Evolutionary conservation across 2,113 vertebrate species (phyloP).

Genomic region (Noctilio leporinus): DNA sequence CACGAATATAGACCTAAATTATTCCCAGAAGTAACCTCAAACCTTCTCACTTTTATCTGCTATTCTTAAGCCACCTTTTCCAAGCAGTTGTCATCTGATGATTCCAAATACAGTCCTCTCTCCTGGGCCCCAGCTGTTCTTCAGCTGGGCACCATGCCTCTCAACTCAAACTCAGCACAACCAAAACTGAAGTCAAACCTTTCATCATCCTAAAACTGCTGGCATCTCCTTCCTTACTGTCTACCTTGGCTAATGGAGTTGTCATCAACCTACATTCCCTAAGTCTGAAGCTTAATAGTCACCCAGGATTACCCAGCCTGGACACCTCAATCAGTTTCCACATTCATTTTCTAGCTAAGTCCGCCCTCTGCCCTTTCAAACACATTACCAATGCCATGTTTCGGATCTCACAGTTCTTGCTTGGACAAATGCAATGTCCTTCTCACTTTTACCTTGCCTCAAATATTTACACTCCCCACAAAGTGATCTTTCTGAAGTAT

Average conservation of each 20-base stretch:
- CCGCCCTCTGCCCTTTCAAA: neutral
- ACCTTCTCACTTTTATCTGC: neutral
- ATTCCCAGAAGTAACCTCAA: neutral
- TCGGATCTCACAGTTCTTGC: neutral
- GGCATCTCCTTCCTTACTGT: neutral
- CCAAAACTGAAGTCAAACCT: neutral
- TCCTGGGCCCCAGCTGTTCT: neutral
- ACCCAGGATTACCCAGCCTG: neutral
- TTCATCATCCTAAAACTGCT: neutral
- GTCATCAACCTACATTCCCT: neutral
- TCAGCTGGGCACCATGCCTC: neutral
- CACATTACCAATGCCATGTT: neutral
- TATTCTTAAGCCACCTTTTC: neutral
- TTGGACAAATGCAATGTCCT: neutral
- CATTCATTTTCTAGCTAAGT: neutral
- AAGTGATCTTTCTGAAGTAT: neutral
- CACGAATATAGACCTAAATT: neutral
- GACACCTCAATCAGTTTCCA: neutral
- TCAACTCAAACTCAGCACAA: neutral
- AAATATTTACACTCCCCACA: neutral
- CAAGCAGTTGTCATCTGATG: neutral
- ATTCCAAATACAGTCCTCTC: neutral
- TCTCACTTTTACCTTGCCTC: neutral
- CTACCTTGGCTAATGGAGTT: neutral
- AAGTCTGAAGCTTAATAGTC: neutral